phyloP scores from a whole-genome alignment of 2,888 invertebrate genomes.

The Blastobasis adustella region DNA sequence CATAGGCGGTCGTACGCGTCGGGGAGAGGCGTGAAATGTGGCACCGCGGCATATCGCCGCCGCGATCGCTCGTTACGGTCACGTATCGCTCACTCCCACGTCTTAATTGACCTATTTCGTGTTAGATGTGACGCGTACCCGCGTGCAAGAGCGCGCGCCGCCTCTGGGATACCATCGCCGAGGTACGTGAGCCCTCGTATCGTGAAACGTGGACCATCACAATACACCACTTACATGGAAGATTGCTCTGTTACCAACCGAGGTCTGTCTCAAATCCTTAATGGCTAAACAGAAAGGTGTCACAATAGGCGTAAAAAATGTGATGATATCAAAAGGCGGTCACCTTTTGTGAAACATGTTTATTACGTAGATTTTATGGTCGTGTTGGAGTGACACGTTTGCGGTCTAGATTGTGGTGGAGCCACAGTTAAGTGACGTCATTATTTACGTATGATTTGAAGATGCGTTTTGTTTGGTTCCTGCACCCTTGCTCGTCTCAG shows the following conservation, averaged over 20 bases:
- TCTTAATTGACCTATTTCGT: conserved; percentile 74
- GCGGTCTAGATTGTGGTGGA: conserved; percentile 29
- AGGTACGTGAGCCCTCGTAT: conserved; percentile 48
- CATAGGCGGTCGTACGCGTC: conserved; percentile 35
- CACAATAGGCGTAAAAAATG: conserved; percentile 10
- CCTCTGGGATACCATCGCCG: conserved; percentile 69
- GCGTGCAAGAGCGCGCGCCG: conserved; percentile 41
- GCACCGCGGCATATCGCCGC: conserved; percentile 46
- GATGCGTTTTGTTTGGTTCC: not conserved
- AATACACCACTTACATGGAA: too few species aligned
- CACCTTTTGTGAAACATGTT: conserved; percentile 36
- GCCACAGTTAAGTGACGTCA: too few species aligned
- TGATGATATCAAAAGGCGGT: conserved; percentile 35
- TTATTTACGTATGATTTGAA: too few species aligned
- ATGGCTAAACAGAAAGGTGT: conserved; percentile 3
- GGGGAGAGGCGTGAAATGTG: conserved; percentile 63
- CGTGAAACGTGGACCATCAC: too few species aligned
- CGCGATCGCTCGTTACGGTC: conserved; percentile 66
- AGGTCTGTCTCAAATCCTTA: not conserved
- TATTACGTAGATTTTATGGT: conserved; percentile 38
- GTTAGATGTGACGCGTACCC: conserved; percentile 44
- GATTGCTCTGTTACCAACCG: not conserved
- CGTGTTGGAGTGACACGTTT: conserved; percentile 41
- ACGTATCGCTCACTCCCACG: conserved; percentile 69
- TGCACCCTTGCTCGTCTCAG: not conserved